phyloP scores from a whole-genome alignment of 1,140 invertebrate genomes.

The Eriocheir sinensis region DNA sequence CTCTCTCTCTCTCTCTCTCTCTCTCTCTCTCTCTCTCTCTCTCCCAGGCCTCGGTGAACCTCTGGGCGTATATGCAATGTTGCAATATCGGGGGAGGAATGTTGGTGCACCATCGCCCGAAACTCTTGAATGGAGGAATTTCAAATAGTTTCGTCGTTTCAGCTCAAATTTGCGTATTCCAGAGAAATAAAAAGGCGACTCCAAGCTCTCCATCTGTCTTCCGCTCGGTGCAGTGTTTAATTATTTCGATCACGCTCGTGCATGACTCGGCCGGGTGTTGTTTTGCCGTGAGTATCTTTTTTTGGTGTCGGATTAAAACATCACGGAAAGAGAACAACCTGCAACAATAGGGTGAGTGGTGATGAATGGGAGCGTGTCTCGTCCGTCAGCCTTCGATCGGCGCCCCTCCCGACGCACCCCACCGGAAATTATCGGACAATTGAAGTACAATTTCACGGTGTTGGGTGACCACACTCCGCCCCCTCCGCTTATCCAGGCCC shows the following conservation, averaged over 20 bases:
- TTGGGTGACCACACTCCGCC: constrained; percentile 42
- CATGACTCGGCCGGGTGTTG: not conserved
- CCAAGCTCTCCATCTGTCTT: not conserved
- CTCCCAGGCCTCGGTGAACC: not conserved
- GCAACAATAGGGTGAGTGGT: constrained; percentile 67
- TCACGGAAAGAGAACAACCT: constrained; percentile 48
- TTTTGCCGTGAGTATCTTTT: not conserved
- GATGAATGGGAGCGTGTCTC: constrained; percentile 68
- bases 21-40: constrained; percentile 8
- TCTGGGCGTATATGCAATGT: constrained; percentile 53
- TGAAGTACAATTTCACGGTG: constrained; percentile 53
- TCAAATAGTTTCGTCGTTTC: constrained; percentile 61
- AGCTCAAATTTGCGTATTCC: constrained; percentile 1
- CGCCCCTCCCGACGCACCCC: constrained; percentile 51
- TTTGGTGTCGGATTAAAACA: constrained; percentile 18
- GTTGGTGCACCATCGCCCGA: constrained; percentile 49
- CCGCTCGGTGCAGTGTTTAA: not conserved
- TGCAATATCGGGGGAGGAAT: constrained; percentile 60
- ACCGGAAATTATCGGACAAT: constrained; percentile 66
- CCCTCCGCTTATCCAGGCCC: not conserved
- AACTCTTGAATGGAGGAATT: constrained; percentile 49
- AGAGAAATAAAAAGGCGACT: not conserved
- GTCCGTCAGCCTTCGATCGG: constrained; percentile 38
- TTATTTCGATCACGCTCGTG: not conserved
- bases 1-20: not conserved